Conservation (phyloP, 2,797 vertebrate species). For the Eupleurogrammus muticus region DNA sequence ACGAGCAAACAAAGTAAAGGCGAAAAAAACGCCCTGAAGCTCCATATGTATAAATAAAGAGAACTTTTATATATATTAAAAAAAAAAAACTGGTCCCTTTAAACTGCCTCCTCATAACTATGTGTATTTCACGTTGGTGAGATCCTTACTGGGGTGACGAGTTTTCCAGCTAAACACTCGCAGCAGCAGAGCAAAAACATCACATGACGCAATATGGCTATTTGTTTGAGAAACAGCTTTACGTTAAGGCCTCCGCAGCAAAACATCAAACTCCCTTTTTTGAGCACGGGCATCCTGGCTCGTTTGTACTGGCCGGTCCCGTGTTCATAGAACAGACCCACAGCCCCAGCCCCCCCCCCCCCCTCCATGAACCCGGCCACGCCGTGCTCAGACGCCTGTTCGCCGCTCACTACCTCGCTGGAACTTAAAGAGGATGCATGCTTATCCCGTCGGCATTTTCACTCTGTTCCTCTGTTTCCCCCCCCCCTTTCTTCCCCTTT, state of each 20-base stretch:
- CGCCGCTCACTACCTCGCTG: constrained; percentile 63
- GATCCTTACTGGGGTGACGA: constrained; percentile 60
- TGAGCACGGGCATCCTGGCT: background rate
- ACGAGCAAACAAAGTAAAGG: too few relatives aligned
- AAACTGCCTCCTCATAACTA: constrained; percentile 37
- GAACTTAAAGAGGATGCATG: constrained; percentile 75
- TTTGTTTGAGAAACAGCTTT: constrained; percentile 18
- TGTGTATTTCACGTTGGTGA: constrained; percentile 43
- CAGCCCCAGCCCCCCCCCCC: constrained; percentile 31
- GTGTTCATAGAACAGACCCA: constrained; percentile 36
- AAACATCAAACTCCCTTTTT: background rate
- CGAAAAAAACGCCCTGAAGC: too few relatives aligned
- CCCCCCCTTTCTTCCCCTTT: constrained; percentile 72
- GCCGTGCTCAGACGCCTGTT: constrained; percentile 49
- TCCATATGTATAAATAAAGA: background rate
- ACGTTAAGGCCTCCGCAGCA: constrained; percentile 8
- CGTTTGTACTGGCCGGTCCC: constrained; percentile 29
- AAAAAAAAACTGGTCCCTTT: background rate
- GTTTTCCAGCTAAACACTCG: constrained; percentile 45
- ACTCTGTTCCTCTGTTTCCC: constrained; percentile 70
- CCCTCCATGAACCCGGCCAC: constrained; percentile 44
- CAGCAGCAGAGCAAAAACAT: constrained; percentile 50
- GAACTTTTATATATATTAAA: too few relatives aligned
- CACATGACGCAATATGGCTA: constrained; percentile 46
- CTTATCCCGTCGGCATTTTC: constrained; percentile 79